phyloP scores from a whole-genome alignment of 2,797 vertebrate species.

The Glyptemys insculpta region DNA sequence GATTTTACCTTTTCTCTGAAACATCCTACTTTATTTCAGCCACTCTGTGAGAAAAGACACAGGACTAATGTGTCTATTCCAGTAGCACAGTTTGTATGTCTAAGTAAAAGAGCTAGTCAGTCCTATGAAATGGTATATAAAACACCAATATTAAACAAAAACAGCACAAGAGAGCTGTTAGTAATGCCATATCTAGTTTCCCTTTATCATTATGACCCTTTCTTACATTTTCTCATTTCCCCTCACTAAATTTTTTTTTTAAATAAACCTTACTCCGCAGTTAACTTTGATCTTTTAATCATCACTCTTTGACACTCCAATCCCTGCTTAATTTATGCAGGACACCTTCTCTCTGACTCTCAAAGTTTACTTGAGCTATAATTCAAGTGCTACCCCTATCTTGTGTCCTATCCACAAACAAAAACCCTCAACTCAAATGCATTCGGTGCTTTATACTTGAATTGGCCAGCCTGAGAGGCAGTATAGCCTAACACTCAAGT shows the following conservation, averaged over 20 bases:
- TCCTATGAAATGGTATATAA: neutral
- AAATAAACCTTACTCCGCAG: neutral
- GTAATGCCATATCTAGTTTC: neutral
- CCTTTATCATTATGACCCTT: neutral
- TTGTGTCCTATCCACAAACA: neutral
- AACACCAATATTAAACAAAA: neutral
- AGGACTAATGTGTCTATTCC: rapidly evolving
- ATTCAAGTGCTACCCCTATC: neutral
- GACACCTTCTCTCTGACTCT: neutral
- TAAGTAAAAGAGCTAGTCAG: neutral
- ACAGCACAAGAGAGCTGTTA: neutral
- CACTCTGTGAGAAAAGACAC: neutral
- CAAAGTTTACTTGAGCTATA: neutral
- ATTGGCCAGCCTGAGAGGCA: neutral
- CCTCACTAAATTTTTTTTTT: neutral
- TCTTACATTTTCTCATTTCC: neutral
- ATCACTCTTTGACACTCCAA: neutral
- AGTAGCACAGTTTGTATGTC: rapidly evolving
- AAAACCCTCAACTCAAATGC: neutral
- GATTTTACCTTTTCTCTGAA: neutral
- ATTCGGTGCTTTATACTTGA: neutral
- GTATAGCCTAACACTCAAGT: neutral
- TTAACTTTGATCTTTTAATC: neutral
- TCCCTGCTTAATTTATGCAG: neutral
- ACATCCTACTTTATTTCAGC: rapidly evolving